Conservation (phyloP, 2,888 invertebrate species). For the Clostera curtula region DNA sequence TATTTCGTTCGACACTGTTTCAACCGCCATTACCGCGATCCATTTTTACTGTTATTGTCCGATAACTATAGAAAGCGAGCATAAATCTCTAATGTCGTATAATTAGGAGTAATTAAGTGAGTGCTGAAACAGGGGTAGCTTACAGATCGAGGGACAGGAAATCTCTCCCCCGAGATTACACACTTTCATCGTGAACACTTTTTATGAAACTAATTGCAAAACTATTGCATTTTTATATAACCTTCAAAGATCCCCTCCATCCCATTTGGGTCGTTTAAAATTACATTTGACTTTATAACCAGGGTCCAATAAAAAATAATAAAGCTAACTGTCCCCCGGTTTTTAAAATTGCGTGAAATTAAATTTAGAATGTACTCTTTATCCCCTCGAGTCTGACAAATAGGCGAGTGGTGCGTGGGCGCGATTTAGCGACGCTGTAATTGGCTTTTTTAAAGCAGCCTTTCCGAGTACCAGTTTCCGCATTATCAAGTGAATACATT, state of each 20-base stretch:
- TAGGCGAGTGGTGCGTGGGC: constrained; percentile 55
- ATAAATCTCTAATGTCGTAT: constrained; percentile 8
- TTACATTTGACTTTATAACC: constrained; percentile 51
- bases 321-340: constrained; percentile 53
- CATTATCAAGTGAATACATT: constrained; percentile 75
- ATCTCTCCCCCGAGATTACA: constrained; percentile 21
- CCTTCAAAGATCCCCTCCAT: constrained; percentile 10
- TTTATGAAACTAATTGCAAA: background rate
- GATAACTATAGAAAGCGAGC: constrained; percentile 4
- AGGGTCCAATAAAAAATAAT: constrained; percentile 59
- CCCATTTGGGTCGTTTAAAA: constrained; percentile 27
- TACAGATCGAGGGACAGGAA: constrained; percentile 14
- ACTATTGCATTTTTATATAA: background rate
- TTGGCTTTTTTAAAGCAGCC: constrained; percentile 73
- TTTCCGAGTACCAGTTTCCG: constrained; percentile 70
- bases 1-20: too few relatives aligned
- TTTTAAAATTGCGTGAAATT: constrained; percentile 74
- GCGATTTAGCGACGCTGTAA: constrained; percentile 72
- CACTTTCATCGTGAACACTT: constrained; percentile 2
- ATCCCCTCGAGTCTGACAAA: constrained; percentile 72
- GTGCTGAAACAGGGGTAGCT: constrained; percentile 23
- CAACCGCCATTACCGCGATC: constrained; percentile 3
- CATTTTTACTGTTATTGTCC: constrained; percentile 5
- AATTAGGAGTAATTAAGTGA: constrained; percentile 29
- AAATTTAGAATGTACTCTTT: constrained; percentile 71